Percentiles rank a stretch among this genome's conserved stretches.
Conservation (phyloP, 2,113 vertebrate genomes). For the Amazona vittata region DNA sequence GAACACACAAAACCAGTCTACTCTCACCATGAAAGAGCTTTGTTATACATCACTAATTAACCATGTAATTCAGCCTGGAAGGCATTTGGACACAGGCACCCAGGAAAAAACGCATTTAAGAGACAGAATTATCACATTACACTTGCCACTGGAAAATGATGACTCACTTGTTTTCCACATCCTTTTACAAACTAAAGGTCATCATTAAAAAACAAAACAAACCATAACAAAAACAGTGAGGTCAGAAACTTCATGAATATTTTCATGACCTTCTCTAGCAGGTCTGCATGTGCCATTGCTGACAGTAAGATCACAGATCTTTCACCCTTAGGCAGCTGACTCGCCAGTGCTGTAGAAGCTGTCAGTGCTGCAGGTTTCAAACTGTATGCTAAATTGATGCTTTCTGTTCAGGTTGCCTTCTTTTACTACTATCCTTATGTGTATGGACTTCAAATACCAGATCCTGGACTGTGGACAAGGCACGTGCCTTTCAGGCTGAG, state of each 20-base stretch:
- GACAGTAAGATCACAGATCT: neutral
- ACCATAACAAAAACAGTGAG: neutral
- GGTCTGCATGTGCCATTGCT: neutral
- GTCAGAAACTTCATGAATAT: neutral
- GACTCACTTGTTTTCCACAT: neutral
- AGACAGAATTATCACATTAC: neutral
- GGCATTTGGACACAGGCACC: neutral
- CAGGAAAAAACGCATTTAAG: neutral
- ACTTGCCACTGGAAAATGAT: neutral
- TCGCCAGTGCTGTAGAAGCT: neutral
- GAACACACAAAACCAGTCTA: neutral
- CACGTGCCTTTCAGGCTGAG: neutral
- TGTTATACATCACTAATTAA: neutral
- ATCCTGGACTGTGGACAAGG: neutral
- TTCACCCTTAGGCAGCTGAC: neutral
- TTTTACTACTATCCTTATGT: neutral
- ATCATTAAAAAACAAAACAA: neutral
- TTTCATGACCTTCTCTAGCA: neutral
- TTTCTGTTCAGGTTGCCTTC: neutral
- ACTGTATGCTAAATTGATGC: neutral
- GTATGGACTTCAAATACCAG: neutral
- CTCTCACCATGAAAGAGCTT: accelerated
- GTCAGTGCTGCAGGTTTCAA: neutral
- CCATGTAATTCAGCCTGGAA: neutral
- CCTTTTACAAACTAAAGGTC: neutral